phyloP scores from a whole-genome alignment of 1,140 invertebrate species.

The Eurosta solidaginis region DNA sequence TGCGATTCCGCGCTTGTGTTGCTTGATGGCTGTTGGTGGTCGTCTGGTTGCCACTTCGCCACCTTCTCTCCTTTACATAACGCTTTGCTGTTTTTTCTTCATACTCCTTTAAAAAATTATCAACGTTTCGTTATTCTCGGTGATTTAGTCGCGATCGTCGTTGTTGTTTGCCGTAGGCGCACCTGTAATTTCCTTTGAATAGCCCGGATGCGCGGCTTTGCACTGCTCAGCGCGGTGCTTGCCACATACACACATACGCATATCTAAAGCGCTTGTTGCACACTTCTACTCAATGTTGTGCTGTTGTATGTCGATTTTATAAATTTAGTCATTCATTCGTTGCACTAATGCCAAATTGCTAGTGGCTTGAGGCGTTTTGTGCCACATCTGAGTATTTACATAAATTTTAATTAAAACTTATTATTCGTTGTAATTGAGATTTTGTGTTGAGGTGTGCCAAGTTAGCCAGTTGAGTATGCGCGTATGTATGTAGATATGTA shows the following conservation, averaged over 20 bases:
- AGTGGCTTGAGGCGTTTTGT: background rate
- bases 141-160: background rate
- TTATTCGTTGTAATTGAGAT: conserved; percentile 21
- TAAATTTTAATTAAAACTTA: conserved; percentile 26
- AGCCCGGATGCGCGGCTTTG: background rate
- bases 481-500: background rate
- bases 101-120: background rate
- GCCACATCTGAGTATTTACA: conserved; percentile 13
- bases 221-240: background rate
- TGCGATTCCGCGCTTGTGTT: background rate
- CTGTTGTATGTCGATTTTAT: background rate
- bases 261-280: background rate
- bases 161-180: background rate
- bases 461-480: background rate
- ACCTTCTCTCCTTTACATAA: background rate
- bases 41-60: background rate
- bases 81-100: background rate
- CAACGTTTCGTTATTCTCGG: background rate
- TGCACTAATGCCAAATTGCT: conserved; percentile 21
- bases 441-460: background rate
- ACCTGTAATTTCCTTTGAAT: conserved; percentile 24
- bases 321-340: conserved; percentile 27
- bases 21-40: background rate
- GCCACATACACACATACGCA: conserved; percentile 10
- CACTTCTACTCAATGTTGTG: background rate